Evolutionary conservation across 1,140 invertebrate species (phyloP), one percentile per base, ranked within the genome.

Genomic region (Trialeurodes vaporariorum): DNA sequence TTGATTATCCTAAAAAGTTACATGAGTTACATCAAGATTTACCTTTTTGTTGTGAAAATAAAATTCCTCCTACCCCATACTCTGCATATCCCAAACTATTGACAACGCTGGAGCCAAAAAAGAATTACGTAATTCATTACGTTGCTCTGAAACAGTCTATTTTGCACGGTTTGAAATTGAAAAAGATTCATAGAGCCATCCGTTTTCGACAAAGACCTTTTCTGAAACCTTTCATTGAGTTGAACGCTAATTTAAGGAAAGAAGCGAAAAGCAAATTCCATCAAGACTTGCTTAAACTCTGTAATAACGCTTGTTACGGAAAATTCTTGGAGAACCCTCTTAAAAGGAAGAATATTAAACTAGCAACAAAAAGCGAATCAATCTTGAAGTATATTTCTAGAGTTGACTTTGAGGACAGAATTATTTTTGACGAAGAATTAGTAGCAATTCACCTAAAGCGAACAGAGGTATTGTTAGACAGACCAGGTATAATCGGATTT

Each of bases 171-270:
- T 59, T 65, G 25, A 12, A 24, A 0, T 59, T 65, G 25, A 24
- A 65, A 25, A 65, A 65, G 12, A 25, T 65, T 58, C n/a, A 21
- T 9, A 65, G 22, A 25, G 1, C 81, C 68, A 74, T 81, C 70
- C 70, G 77, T 75, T 83, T 85, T 49, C 17, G 5, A 49, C 34
- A 49, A 17, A 49, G 17, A 49, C 34, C 34, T 5, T 49, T 9
- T 17, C 5, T 49, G 34, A 49, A 49, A 49, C 17, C 34, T 49
- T 49, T 49, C 34, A 49, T 49, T 5, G 34, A 49, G 17, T 9
- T 9, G 17, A 9, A 17, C 17, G 34, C 5, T 9, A 17, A 49
- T 5, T 49, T 49, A 49, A 5, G 34, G 5, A 49, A 49, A 49
- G 34, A 5, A 49, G 34, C 34, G 17, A 49, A 49, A 49, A 17